A percentile compares a stretch with the other conserved stretches of the same genome.
These are phyloP conservation scores for Blastomussa wellsi DNA, from an alignment of 92 coral and sea anemone species.

Conservation along the genomic window DNA sequence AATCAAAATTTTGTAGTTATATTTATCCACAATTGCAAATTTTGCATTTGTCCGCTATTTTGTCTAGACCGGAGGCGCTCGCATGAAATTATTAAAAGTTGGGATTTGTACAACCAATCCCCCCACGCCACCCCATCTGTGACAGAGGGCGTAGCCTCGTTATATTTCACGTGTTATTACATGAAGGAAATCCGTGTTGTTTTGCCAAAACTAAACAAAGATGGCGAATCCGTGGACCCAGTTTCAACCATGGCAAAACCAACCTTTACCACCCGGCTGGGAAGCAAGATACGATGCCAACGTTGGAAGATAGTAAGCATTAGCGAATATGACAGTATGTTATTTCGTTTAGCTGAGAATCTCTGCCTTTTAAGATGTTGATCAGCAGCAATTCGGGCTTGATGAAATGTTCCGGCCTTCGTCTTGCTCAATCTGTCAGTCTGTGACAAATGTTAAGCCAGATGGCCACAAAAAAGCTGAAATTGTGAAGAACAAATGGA, in stretches of 20 bases:
- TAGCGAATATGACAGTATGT: background rate
- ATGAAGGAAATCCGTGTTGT: background rate
- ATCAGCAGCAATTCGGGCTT: background rate
- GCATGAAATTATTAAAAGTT: too few relatives aligned
- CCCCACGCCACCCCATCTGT: too few relatives aligned
- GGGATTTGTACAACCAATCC: too few relatives aligned
- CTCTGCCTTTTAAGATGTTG: background rate
- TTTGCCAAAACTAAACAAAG: conserved; percentile 46
- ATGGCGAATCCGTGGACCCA: conserved; percentile 80
- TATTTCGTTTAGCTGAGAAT: background rate
- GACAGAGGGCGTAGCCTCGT: too few relatives aligned
- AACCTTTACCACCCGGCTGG: conserved; percentile 91
- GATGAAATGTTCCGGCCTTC: background rate
- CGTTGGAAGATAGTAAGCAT: conserved; percentile 81
- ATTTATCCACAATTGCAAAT: too few relatives aligned
- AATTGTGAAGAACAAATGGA: background rate
- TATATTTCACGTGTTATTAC: background rate
- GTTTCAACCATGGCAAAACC: conserved; percentile 75
- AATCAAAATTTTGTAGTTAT: too few relatives aligned
- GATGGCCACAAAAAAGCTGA: background rate
- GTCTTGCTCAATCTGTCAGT: too few relatives aligned
- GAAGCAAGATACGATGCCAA: conserved; percentile 79
- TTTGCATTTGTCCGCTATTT: too few relatives aligned
- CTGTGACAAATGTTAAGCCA: background rate
- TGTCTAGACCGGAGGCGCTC: too few relatives aligned